Percentiles rank a stretch among this genome's conserved stretches.
phyloP scores from a whole-genome alignment of 2,113 vertebrate species.

The Oreochromis aureus region DNA sequence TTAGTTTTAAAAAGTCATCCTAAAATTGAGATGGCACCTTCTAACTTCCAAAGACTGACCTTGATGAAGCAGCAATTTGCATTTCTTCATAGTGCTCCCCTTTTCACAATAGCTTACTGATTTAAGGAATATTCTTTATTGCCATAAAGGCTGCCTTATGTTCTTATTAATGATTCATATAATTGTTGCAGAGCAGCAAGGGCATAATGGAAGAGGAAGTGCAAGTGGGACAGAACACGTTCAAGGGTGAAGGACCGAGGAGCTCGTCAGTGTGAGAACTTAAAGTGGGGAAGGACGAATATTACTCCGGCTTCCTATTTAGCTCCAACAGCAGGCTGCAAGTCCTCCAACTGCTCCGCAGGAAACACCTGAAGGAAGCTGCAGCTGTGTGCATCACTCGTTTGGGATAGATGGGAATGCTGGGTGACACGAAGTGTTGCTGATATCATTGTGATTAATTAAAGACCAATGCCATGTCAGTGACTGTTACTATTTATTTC shows the following conservation, averaged over 20 bases:
- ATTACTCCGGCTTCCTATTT: neutral
- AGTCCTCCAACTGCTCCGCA: neutral
- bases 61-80: neutral
- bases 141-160: neutral
- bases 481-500: neutral
- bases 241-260: neutral
- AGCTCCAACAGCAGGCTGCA: neutral
- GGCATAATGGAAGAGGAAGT: neutral
- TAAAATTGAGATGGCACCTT: neutral
- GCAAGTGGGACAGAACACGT: neutral
- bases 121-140: neutral
- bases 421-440: neutral
- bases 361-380: neutral
- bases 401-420: neutral
- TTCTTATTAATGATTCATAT: slow-evolving; percentile 21
- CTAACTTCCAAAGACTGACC: neutral
- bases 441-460: neutral
- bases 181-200: neutral
- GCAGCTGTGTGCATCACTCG: neutral
- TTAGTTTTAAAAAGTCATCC: neutral
- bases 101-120: neutral
- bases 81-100: neutral
- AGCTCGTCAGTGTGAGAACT: neutral
- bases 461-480: neutral
- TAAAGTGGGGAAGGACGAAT: neutral